Evolutionary conservation across 1,140 invertebrate species (phyloP), one percentile per base, ranked within the genome.

Genomic region (Apis cerana): DNA sequence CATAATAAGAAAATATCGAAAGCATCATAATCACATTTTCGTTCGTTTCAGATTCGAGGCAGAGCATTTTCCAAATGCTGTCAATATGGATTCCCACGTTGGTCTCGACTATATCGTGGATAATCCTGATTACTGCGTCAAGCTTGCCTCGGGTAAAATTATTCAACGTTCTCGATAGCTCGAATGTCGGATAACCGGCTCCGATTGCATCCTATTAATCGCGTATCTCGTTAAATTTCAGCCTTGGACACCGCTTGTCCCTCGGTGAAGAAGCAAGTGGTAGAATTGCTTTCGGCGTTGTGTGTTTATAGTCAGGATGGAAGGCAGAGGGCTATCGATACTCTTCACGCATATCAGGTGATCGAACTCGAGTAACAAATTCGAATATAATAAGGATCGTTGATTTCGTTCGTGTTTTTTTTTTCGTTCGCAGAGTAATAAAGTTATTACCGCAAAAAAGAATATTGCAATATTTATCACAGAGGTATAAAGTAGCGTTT

Each of bases 101-200:
- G 97, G 97, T 89, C 95, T 98, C 92, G 98, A 98, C 95, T 98
- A 98, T 93, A 98, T 99, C 92, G 97, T 98, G 76, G 97, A 98
- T 93, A 98, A 98, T 94, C 96, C 96, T 84, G 98, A 98, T 93
- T 99, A 99, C 94, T 97, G 98, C 86, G 95, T 96, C 75, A 98
- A 99, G 94, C 96, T 99, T 90, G 98, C 98, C 61, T 96, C 95
- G 91, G 96, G 96, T 97, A 95, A 94, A 69, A 92, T 93, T 67
- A 82, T 68, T 43, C 54, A 23, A 19, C 75, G 23, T 71, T 43
- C 58, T 10, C 50, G 58, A 50, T 75, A 56, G 65, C 68, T 65
- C 50, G 27, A 81, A 75, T 77, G 64, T 11, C 43, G 19, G 21
- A 27, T 50, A 54, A 23, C 43, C 43, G 21, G 77, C 74, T 50